A percentile compares a stretch with the other conserved stretches of the same genome.
Evolutionary conservation across 1,140 invertebrate species (phyloP).

Genomic region (Pantala flavescens): DNA sequence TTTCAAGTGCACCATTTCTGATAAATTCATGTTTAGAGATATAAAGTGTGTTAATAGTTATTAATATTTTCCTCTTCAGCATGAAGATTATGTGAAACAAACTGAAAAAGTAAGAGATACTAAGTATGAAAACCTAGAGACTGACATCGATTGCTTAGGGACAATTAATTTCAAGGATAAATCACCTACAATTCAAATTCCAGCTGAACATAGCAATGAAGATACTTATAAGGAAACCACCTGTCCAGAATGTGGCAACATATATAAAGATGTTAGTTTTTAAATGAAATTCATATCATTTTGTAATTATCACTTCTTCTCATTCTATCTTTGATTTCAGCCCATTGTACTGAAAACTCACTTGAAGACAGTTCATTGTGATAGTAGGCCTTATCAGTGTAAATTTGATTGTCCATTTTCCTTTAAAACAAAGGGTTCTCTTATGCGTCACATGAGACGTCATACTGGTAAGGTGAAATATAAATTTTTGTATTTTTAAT

Average conservation of each 20-base stretch:
- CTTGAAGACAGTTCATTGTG: background rate
- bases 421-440: constrained; percentile 8
- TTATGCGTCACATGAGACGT: background rate
- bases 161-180: too few relatives aligned
- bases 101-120: too few relatives aligned
- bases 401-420: constrained; percentile 11
- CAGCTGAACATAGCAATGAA: too few relatives aligned
- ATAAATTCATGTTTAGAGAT: too few relatives aligned
- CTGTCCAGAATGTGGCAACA: constrained; percentile 4
- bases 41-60: too few relatives aligned
- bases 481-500: background rate
- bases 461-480: background rate
- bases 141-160: too few relatives aligned
- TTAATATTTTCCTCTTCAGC: too few relatives aligned
- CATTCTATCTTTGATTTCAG: background rate
- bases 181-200: too few relatives aligned
- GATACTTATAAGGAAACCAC: background rate
- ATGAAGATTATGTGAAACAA: too few relatives aligned
- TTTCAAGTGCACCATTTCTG: too few relatives aligned
- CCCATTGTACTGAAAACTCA: constrained; percentile 6
- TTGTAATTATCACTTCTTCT: background rate
- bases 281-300: background rate
- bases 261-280: constrained; percentile 12
- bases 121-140: too few relatives aligned
- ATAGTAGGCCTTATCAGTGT: background rate